Percentiles rank a stretch among this genome's conserved stretches.
Evolutionary conservation across 2,113 vertebrate species (phyloP).

Genomic region (Formicarius rufipectus): DNA sequence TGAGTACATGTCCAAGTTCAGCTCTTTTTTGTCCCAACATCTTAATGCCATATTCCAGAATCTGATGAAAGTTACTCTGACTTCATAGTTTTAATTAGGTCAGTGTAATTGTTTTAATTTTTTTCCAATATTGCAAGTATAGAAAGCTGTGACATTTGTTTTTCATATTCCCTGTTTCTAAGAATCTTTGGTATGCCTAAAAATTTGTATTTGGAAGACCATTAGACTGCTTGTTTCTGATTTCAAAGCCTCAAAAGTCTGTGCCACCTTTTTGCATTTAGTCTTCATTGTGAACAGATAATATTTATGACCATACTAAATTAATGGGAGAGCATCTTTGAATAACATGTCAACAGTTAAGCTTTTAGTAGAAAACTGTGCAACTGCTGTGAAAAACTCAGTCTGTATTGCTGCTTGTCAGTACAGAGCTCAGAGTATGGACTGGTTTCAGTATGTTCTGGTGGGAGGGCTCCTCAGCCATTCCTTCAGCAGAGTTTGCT

Average conservation of each 20-base stretch:
- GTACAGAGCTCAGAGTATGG: neutral
- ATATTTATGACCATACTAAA: neutral
- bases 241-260: neutral
- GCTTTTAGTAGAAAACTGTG: neutral
- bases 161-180: neutral
- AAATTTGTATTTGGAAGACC: neutral
- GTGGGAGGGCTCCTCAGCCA: neutral
- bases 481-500: neutral
- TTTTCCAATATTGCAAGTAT: neutral
- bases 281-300: neutral
- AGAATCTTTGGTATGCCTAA: neutral
- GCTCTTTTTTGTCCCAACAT: fast-evolving
- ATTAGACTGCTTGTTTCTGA: neutral
- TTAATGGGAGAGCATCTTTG: neutral
- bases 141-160: neutral
- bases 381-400: neutral
- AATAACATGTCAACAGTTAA: neutral
- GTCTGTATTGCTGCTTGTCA: neutral
- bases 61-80: neutral
- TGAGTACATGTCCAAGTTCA: neutral
- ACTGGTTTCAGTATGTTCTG: neutral
- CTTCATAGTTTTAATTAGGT: neutral
- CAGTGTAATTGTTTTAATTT: neutral
- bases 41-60: neutral
- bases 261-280: neutral